These are phyloP conservation scores for Clostera curtula DNA, from an alignment of 2,888 invertebrate species.

Conservation along the genomic window DNA sequence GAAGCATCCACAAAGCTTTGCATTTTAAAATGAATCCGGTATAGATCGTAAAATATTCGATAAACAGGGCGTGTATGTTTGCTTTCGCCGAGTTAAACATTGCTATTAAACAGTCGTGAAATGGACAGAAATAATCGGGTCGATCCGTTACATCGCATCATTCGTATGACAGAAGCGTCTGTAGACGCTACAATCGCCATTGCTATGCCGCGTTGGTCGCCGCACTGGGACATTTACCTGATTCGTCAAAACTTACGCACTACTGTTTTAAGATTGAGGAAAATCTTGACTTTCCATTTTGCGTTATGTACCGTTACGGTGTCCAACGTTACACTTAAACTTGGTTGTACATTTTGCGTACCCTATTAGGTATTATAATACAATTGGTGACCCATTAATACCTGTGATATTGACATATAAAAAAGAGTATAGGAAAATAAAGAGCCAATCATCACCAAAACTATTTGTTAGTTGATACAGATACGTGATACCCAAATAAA, in stretches of 20 bases:
- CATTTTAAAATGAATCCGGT: slow-evolving; percentile 69
- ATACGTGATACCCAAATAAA: too few species aligned
- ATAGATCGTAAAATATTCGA: slow-evolving; percentile 72
- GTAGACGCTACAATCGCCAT: slow-evolving; percentile 45
- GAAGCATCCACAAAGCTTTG: slow-evolving; percentile 60
- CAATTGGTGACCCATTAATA: too few species aligned
- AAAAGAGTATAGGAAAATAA: too few species aligned
- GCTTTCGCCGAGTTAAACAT: slow-evolving; percentile 72
- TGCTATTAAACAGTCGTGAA: slow-evolving; percentile 75
- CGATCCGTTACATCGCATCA: slow-evolving; percentile 71
- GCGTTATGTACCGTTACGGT: not conserved
- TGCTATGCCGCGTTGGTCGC: slow-evolving; percentile 54
- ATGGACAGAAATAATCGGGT: slow-evolving; percentile 73
- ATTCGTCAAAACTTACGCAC: slow-evolving; percentile 35
- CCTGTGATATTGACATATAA: too few species aligned
- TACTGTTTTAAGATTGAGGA: slow-evolving; percentile 9
- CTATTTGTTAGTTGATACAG: too few species aligned
- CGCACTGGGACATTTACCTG: slow-evolving; percentile 52
- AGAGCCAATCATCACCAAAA: too few species aligned
- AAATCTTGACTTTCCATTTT: not conserved
- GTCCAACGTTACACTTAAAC: not conserved
- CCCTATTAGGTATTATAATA: too few species aligned
- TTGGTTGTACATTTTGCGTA: too few species aligned
- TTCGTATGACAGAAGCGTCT: slow-evolving; percentile 66
- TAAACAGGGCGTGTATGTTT: slow-evolving; percentile 72